Evolutionary conservation across 2,888 invertebrate genomes (phyloP).

Genomic region (Thereva nobilitata): DNA sequence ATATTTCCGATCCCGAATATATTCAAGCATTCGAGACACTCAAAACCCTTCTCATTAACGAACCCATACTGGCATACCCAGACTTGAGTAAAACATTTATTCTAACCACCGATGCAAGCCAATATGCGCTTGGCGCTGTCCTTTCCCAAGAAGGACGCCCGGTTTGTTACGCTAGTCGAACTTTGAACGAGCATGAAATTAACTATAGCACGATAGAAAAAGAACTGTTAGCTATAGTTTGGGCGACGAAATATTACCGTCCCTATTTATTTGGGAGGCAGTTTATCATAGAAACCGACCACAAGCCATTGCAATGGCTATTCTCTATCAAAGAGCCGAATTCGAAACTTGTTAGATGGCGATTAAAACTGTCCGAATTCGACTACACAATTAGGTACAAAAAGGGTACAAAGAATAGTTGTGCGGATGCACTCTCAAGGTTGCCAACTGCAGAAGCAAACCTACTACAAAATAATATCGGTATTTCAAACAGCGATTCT

Average conservation of each 20-base stretch:
- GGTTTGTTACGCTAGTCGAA: conserved; percentile 46
- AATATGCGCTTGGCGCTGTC: conserved; percentile 46
- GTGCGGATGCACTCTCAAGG: conserved; percentile 37
- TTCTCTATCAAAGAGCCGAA: too few relatives aligned
- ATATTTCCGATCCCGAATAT: too few relatives aligned
- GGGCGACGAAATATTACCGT: conserved; percentile 45
- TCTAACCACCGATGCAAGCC: conserved; percentile 47
- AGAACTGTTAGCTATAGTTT: conserved; percentile 46
- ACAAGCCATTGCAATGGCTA: conserved; percentile 47
- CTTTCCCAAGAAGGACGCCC: conserved; percentile 46
- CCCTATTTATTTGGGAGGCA: conserved; percentile 48
- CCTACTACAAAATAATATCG: too few relatives aligned
- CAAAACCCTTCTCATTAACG: too few relatives aligned
- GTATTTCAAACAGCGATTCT: conserved; percentile 38
- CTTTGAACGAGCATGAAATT: conserved; percentile 44
- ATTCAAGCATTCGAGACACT: too few relatives aligned
- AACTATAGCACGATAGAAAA: conserved; percentile 47
- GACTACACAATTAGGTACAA: too few relatives aligned
- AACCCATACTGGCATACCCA: conserved; percentile 35
- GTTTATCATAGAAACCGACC: conserved; percentile 48
- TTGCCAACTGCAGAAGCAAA: conserved; percentile 1
- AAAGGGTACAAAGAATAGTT: too few relatives aligned
- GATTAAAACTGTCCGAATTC: too few relatives aligned
- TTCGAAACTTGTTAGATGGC: too few relatives aligned
- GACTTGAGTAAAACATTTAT: conserved; percentile 44